These are phyloP conservation scores for Terrapene triunguis DNA, from an alignment of 2,113 vertebrate genomes.

Conservation along the genomic window DNA sequence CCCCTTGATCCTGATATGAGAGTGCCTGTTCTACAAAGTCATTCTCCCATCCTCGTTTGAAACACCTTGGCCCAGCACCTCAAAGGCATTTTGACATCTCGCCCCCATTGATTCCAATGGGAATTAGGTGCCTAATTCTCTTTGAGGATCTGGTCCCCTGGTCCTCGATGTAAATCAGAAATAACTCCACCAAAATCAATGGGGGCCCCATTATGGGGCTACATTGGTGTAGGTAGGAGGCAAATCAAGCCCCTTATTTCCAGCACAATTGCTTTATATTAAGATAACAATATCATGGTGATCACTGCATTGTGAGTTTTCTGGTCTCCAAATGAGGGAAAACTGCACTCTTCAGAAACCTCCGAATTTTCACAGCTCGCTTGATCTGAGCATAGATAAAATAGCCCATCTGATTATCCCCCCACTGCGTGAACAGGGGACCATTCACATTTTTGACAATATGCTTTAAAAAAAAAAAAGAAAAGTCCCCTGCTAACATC, in stretches of 20 bases:
- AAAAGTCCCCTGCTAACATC: background rate
- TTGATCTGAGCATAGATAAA: background rate
- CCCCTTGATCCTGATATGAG: background rate
- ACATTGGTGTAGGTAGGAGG: background rate
- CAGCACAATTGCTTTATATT: background rate
- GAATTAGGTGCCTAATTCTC: too few relatives aligned
- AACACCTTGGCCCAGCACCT: background rate
- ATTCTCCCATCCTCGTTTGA: background rate
- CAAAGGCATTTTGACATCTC: background rate
- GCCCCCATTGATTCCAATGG: background rate
- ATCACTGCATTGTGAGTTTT: background rate
- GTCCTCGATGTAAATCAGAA: background rate
- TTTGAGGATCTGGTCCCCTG: background rate
- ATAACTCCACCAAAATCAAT: background rate
- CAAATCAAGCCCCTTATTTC: background rate
- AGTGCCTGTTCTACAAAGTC: accelerated
- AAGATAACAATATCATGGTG: background rate
- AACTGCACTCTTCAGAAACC: background rate
- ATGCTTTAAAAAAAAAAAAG: background rate
- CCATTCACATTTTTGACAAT: accelerated
- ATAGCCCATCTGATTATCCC: background rate
- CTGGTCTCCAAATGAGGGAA: background rate
- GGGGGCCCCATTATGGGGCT: background rate
- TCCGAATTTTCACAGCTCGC: accelerated
- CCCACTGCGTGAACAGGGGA: background rate